Percentiles rank a stretch among this genome's conserved stretches.
Evolutionary conservation across 2,113 vertebrate species (phyloP).

Genomic region (Halichoerus grypus): DNA sequence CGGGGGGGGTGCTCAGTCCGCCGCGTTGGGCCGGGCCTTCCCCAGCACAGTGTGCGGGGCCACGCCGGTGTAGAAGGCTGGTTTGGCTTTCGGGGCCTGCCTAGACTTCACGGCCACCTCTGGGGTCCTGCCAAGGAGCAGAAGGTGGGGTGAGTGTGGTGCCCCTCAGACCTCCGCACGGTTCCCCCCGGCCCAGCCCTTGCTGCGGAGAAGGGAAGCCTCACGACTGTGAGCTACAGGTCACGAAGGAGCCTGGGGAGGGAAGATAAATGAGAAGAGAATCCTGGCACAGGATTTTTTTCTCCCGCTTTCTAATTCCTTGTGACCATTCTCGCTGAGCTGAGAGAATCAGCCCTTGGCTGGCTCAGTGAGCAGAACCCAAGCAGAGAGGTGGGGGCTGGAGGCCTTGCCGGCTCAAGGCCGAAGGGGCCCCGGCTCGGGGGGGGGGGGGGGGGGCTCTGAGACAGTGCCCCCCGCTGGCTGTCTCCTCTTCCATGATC

Average conservation of each 20-base stretch:
- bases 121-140: slow-evolving; percentile 78
- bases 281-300: accelerated
- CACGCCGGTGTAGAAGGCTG: slow-evolving; percentile 49
- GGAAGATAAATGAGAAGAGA: neutral
- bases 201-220: neutral
- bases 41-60: slow-evolving; percentile 15
- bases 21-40: slow-evolving; percentile 63
- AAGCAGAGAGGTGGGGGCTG: no score
- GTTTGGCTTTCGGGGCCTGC: slow-evolving; percentile 73
- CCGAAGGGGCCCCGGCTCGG: neutral
- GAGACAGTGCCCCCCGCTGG: neutral
- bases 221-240: neutral
- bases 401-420: neutral
- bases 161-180: accelerated
- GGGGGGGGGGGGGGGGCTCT: neutral
- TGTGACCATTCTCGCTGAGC: accelerated
- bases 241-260: neutral
- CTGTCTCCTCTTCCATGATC: neutral
- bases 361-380: neutral
- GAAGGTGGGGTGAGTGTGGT: neutral
- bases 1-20: slow-evolving; percentile 25
- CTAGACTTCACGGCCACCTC: slow-evolving; percentile 75
- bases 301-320: neutral
- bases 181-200: neutral
- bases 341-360: neutral